phyloP scores from a whole-genome alignment of 2,888 invertebrate species.

The Macrostomum cliftonense region DNA sequence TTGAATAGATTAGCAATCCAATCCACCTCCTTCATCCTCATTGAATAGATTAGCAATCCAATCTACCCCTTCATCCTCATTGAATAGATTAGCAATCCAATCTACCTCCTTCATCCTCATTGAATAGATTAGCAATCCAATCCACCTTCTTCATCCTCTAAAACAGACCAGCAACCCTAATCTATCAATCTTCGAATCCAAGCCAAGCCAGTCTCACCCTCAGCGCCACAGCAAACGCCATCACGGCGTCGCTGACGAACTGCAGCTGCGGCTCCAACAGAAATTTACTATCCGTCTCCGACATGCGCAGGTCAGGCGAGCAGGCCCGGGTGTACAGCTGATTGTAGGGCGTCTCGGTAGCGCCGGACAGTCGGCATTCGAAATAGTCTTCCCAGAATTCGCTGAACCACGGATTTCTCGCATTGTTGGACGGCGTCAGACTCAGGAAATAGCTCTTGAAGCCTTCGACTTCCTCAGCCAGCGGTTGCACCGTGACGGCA shows the following conservation, averaged over 20 bases:
- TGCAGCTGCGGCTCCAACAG: slow-evolving; percentile 50
- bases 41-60: too few species aligned
- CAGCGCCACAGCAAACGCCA: slow-evolving; percentile 75
- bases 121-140: too few species aligned
- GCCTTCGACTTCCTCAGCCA: slow-evolving; percentile 59
- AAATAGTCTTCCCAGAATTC: slow-evolving; percentile 59
- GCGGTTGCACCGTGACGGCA: slow-evolving; percentile 81
- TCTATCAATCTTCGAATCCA: too few species aligned
- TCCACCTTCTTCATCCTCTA: too few species aligned
- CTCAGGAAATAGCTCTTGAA: slow-evolving; percentile 30
- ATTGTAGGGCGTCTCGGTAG: slow-evolving; percentile 2
- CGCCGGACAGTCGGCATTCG: slow-evolving; percentile 41
- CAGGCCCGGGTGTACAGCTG: neutral
- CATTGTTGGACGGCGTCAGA: slow-evolving; percentile 24
- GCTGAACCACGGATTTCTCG: slow-evolving; percentile 31
- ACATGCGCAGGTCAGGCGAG: slow-evolving; percentile 1
- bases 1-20: too few species aligned
- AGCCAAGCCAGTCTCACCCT: slow-evolving; percentile 20
- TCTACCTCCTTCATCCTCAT: too few species aligned
- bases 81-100: too few species aligned
- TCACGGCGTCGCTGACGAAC: slow-evolving; percentile 83
- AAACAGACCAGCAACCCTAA: too few species aligned
- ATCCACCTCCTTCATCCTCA: too few species aligned
- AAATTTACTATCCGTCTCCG: neutral
- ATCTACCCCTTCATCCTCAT: too few species aligned